phyloP scores from a whole-genome alignment of 53 echinoderm and acorn worm species.

The Antedon mediterranea region DNA sequence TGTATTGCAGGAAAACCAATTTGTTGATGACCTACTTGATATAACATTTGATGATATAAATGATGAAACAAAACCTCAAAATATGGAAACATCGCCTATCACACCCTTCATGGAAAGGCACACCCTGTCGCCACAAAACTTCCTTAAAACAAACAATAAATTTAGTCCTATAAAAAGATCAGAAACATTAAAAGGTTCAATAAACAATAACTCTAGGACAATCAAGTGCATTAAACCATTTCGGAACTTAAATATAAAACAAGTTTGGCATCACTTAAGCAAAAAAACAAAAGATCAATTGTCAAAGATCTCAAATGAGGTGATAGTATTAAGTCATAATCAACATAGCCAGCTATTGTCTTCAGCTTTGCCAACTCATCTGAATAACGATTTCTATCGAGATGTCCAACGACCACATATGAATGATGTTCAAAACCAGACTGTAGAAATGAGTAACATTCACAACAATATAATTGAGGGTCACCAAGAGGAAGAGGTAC shows the following conservation, averaged over 20 bases:
- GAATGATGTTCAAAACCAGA: not conserved
- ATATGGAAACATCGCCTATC: not conserved
- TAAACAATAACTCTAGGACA: not conserved
- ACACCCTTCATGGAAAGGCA: not conserved
- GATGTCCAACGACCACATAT: not conserved
- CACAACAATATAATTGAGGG: conserved; percentile 4
- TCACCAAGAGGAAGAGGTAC: conserved; percentile 14
- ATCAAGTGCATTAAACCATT: not conserved
- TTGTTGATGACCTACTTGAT: not conserved
- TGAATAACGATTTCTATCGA: not conserved
- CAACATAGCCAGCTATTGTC: not conserved
- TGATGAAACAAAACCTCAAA: not conserved
- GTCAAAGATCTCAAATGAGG: not conserved
- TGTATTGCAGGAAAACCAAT: not conserved
- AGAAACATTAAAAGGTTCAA: not conserved
- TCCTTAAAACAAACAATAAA: not conserved
- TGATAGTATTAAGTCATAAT: not conserved
- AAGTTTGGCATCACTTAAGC: not conserved
- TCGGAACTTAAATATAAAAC: not conserved
- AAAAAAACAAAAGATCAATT: not conserved
- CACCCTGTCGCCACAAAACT: not conserved
- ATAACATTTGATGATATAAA: not conserved
- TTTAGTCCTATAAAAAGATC: not conserved
- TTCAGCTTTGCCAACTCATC: not conserved
- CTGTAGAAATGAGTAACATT: not conserved